Percentiles rank a stretch among this genome's conserved stretches.
Conservation (phyloP, 2,888 invertebrate genomes). For the Panzeria rudis region DNA sequence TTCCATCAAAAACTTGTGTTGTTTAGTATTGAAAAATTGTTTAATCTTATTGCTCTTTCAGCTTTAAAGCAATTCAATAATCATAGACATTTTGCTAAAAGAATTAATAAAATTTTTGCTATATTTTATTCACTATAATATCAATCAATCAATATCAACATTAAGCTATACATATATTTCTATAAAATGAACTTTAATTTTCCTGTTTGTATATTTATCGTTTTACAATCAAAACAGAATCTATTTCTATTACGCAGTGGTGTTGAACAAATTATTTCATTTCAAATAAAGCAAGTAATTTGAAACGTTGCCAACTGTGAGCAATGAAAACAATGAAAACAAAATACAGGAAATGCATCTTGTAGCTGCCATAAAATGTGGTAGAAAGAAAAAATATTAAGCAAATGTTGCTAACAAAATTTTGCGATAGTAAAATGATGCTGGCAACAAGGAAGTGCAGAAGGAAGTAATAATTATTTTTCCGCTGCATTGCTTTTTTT, state of each 20-base stretch:
- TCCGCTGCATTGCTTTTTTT: not conserved
- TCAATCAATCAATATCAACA: not conserved
- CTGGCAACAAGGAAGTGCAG: conserved; percentile 23
- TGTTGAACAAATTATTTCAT: conserved; percentile 39
- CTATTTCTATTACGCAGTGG: conserved; percentile 9
- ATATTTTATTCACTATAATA: too few species aligned
- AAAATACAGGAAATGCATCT: conserved; percentile 17
- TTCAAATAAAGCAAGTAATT: conserved; percentile 19
- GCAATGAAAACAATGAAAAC: not conserved
- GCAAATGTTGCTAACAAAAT: conserved; percentile 19
- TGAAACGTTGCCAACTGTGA: conserved; percentile 35
- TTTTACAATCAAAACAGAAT: not conserved
- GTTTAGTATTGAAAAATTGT: too few species aligned
- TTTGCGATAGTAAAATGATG: not conserved
- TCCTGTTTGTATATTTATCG: not conserved
- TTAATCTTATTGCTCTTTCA: too few species aligned
- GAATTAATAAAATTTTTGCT: not conserved
- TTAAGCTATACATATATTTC: too few species aligned
- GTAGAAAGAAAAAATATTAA: not conserved
- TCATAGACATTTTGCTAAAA: not conserved
- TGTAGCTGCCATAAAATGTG: conserved; percentile 8
- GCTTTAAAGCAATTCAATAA: too few species aligned
- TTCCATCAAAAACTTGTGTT: too few species aligned
- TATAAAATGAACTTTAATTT: not conserved
- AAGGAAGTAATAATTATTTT: conserved; percentile 7